Percentiles rank a stretch among this genome's conserved stretches.
These are phyloP conservation scores for Holothuria leucospilota DNA, from an alignment of 53 echinoderm and acorn worm genomes.

Conservation along the genomic window DNA sequence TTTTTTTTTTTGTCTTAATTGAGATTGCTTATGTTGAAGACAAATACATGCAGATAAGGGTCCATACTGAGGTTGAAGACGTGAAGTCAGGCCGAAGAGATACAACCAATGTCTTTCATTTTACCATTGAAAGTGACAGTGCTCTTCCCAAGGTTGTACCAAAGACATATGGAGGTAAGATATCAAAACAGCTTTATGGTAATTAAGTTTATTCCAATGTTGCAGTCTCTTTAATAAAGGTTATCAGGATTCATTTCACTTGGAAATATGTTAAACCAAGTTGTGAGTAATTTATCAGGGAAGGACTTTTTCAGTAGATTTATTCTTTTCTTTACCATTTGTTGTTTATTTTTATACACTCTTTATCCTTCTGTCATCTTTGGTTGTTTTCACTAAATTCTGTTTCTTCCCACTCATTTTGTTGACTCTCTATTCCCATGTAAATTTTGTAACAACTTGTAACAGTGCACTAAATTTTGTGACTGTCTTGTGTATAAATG, in stretches of 20 bases:
- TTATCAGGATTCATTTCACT: no score
- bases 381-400: no score
- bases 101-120: conserved; percentile 96
- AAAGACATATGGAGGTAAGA: conserved; percentile 94
- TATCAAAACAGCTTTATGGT: background rate
- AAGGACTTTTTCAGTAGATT: no score
- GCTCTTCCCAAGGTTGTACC: conserved; percentile 77
- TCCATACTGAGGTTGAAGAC: conserved; percentile 93
- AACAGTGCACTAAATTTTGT: background rate
- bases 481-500: no score
- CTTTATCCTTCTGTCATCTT: no score
- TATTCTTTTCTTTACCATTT: no score
- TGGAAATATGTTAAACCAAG: background rate
- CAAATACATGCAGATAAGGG: conserved; percentile 85
- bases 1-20: background rate
- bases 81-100: conserved; percentile 75
- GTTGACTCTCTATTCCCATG: no score
- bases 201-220: background rate
- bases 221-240: background rate
- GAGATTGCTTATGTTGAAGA: conserved; percentile 89
- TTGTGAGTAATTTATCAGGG: no score
- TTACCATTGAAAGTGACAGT: conserved; percentile 69
- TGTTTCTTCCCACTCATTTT: no score
- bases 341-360: no score
- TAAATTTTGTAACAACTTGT: background rate